Conservation (phyloP, 2,113 vertebrate genomes). For the Furnarius figulus region DNA sequence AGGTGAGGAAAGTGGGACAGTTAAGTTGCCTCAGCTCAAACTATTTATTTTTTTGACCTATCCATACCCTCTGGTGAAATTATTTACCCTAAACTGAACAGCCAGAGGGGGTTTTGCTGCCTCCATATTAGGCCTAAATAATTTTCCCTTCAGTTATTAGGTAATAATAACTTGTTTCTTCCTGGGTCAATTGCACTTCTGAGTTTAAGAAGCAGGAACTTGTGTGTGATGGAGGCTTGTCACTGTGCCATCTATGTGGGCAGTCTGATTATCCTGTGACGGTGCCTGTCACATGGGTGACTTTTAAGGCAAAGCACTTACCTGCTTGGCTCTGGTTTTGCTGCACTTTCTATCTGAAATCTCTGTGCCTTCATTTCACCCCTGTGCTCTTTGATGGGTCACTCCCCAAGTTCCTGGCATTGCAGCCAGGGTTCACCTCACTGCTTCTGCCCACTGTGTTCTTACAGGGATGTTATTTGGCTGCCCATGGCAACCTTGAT, state of each 20-base stretch:
- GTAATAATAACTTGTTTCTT: background rate
- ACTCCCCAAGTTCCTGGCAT: background rate
- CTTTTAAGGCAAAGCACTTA: too few species aligned
- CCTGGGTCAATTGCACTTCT: background rate
- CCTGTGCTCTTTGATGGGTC: background rate
- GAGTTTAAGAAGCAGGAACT: background rate
- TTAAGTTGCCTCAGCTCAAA: background rate
- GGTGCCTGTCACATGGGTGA: too few species aligned
- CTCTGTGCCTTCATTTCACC: background rate
- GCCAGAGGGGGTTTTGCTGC: background rate
- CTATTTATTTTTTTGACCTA: background rate
- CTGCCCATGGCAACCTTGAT: accelerated
- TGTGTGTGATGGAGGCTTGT: background rate
- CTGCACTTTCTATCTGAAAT: background rate
- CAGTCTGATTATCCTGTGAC: background rate
- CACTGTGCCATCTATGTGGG: accelerated
- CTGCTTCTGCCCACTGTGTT: background rate
- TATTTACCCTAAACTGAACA: background rate
- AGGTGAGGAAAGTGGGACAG: background rate
- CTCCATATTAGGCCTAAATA: background rate
- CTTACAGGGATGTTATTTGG: background rate
- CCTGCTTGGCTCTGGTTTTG: accelerated
- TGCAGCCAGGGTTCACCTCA: background rate
- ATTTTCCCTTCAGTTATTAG: background rate
- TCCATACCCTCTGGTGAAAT: background rate